phyloP scores from a whole-genome alignment of 2,113 vertebrate genomes.

The Elgaria multicarinata region DNA sequence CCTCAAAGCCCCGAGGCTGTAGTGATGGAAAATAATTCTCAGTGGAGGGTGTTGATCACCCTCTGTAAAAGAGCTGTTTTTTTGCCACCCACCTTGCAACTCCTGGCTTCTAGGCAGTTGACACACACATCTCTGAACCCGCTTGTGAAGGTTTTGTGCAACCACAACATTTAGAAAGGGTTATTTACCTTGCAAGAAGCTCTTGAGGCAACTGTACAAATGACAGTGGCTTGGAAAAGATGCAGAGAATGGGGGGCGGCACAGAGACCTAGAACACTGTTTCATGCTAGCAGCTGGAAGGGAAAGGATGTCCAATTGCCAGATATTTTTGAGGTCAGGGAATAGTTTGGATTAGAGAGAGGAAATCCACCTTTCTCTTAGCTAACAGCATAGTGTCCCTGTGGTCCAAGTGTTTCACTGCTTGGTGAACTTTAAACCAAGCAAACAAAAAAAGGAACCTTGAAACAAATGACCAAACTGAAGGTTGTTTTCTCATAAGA shows the following conservation, averaged over 20 bases:
- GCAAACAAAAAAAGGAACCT: neutral
- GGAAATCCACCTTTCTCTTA: neutral
- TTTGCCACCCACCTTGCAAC: neutral
- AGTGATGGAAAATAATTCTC: neutral
- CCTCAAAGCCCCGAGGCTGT: accelerated
- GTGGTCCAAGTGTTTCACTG: neutral
- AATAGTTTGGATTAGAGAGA: neutral
- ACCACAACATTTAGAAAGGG: neutral
- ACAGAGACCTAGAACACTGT: neutral
- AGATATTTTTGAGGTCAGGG: neutral
- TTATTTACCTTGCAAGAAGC: neutral
- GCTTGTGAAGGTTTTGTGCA: neutral
- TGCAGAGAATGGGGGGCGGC: neutral
- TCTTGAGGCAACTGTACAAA: neutral
- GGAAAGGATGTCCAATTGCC: neutral
- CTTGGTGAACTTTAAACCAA: neutral
- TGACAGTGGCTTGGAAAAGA: neutral
- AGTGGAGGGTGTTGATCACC: neutral
- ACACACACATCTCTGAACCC: neutral
- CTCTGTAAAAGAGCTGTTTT: neutral
- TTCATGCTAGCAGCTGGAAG: neutral
- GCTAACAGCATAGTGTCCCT: neutral
- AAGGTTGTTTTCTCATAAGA: neutral
- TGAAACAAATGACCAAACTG: neutral
- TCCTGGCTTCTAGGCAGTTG: neutral